Conservation (phyloP, 2,888 invertebrate species). For the Drosophila algonquin region DNA sequence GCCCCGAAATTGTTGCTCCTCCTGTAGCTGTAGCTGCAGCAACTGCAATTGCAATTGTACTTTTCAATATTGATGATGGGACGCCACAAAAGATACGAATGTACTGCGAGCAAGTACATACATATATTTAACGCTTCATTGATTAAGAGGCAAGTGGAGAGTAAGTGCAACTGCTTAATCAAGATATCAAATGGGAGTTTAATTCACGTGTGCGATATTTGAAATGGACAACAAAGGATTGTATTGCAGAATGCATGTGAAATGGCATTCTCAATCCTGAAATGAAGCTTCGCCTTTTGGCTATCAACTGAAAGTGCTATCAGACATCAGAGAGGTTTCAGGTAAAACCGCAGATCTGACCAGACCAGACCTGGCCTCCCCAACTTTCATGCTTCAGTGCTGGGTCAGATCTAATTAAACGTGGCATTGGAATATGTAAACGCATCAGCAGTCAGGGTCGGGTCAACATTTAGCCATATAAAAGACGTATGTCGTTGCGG, state of each 20-base stretch:
- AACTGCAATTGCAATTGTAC: constrained; percentile 24
- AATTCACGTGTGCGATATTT: constrained; percentile 3
- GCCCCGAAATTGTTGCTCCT: constrained; percentile 35
- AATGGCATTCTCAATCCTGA: not conserved
- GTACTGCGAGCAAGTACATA: constrained; percentile 12
- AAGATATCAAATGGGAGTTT: constrained; percentile 38
- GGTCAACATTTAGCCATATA: constrained; percentile 27
- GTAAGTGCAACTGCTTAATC: constrained; percentile 47
- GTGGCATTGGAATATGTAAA: constrained; percentile 13
- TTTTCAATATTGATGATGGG: constrained; percentile 43
- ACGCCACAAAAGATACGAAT: constrained; percentile 38
- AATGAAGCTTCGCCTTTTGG: not conserved
- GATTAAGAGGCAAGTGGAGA: constrained; percentile 41
- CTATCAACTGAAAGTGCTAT: not conserved
- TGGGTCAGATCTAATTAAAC: constrained; percentile 31
- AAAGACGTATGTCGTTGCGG: constrained; percentile 1
- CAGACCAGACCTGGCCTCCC: not conserved
- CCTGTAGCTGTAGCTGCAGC: constrained; percentile 7
- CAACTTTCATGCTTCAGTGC: constrained; percentile 30
- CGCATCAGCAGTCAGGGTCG: constrained; percentile 42
- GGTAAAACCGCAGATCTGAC: constrained; percentile 1
- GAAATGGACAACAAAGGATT: constrained; percentile 22
- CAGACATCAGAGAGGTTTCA: constrained; percentile 1
- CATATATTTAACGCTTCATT: constrained; percentile 51
- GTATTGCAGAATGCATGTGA: constrained; percentile 4